Base-by-base conservation (phyloP, 1,140 invertebrate species). In the Drosophila oshimai region DNA sequence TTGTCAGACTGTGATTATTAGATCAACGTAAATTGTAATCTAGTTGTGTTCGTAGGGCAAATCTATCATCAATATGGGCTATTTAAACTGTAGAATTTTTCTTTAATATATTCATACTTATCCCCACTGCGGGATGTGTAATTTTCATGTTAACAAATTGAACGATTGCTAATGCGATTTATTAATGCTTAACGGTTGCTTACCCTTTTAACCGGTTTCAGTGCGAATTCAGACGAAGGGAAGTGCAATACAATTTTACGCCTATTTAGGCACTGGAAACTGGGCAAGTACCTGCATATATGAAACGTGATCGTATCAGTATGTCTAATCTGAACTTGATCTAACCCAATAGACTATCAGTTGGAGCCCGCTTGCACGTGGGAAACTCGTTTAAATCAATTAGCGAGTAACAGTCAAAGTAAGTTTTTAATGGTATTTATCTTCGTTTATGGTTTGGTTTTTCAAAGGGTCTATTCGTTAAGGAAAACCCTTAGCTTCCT, bases 331-430 rank as follows among this genome's bases (percentile, higher is more conserved):
- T 64, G 60, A 62, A 46, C 55, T 49, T 49, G 24, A 65, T 64
- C 57, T 65, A 64, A 49, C 58, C 60, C 58, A 64, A 64, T 47
- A 37, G 17, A 39, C 22, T 39, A 36, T 62, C 15, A 4, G 10
- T 28, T 29, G 22, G 3, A 37, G n/a, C 6, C 9, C 18, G 12
- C 2, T 6, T 22, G 4, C 31, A 62, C 33, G 31, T 47, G 42
- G 42, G 20, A 41, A 65, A 65, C 12, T 10, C 33, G 31, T 49
- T 64, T 65, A 34, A 41, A 41, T 50, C 13, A 31, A 65, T 65
- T 64, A 65, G 58, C 41, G 17, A 36, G 31, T 49, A n/a, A 7
- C 29, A 2, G 24, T 29, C 24, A 3, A 10, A 13, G 17, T 6
- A 18, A 18, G 26, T n/a, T n/a, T n/a, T n/a, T n/a, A n/a, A n/a